These are phyloP conservation scores for Synergus laeviventris DNA, from an alignment of 2,888 invertebrate species.

Conservation along the genomic window DNA sequence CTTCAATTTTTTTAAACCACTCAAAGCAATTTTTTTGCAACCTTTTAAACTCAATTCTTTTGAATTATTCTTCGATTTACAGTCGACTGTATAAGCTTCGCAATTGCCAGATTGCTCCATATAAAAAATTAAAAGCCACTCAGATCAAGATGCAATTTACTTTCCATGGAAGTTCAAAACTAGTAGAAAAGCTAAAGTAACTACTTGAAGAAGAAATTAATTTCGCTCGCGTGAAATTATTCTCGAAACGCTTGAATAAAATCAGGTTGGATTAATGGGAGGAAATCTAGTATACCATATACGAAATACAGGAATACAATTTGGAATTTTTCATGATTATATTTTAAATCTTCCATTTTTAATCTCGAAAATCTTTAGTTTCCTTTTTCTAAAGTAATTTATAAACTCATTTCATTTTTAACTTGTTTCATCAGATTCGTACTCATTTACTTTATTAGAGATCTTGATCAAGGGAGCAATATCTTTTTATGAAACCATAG, in stretches of 20 bases:
- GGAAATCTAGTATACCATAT: background rate
- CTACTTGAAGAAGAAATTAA: constrained; percentile 12
- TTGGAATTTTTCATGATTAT: background rate
- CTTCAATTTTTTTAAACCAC: too few relatives aligned
- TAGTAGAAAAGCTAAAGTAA: background rate
- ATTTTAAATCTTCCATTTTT: background rate
- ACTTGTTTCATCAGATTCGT: background rate
- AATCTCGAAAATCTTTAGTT: background rate
- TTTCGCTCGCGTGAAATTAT: constrained; percentile 10
- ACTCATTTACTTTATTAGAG: constrained; percentile 13
- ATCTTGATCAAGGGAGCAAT: constrained; percentile 7
- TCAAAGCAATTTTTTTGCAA: background rate
- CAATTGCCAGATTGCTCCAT: background rate
- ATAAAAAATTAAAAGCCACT: background rate
- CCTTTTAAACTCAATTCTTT: background rate
- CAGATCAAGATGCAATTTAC: background rate
- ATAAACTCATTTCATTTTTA: background rate
- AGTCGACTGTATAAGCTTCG: background rate
- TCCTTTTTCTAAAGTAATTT: background rate
- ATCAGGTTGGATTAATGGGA: constrained; percentile 6
- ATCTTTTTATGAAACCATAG: constrained; percentile 34
- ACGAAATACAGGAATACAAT: background rate
- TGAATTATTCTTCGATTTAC: background rate
- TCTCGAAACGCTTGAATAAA: background rate
- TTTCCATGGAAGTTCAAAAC: background rate